Evolutionary conservation across 2,113 vertebrate genomes (phyloP).

Genomic region (Eira barbara): DNA sequence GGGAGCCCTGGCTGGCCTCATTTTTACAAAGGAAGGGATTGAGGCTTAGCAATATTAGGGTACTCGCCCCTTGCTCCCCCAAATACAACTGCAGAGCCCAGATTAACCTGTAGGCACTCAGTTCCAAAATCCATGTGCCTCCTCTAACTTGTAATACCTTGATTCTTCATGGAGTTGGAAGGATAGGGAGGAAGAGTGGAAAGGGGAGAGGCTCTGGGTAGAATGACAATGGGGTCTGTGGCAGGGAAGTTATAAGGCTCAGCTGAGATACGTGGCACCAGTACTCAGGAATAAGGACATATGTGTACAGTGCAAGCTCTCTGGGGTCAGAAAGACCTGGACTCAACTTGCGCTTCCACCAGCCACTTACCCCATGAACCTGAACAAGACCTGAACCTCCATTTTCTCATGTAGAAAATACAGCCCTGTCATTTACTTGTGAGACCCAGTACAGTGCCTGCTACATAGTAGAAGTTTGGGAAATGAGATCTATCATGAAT

Average conservation of each 20-base stretch:
- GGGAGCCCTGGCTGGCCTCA: neutral
- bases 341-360: neutral
- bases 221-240: neutral
- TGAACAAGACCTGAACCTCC: neutral
- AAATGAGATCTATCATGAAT: neutral
- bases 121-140: neutral
- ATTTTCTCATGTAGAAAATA: conserved; percentile 1
- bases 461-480: neutral
- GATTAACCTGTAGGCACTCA: neutral
- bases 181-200: neutral
- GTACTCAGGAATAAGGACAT: neutral
- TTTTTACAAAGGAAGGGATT: conserved; percentile 1
- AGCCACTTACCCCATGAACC: neutral
- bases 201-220: neutral
- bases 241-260: neutral
- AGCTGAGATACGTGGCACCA: neutral
- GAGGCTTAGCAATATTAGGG: neutral
- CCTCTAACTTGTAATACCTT: neutral
- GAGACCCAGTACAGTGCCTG: neutral
- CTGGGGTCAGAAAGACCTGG: neutral
- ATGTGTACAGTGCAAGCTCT: neutral
- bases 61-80: neutral
- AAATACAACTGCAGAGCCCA: neutral
- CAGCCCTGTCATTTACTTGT: neutral
- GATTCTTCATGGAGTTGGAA: neutral